phyloP scores from a whole-genome alignment of 2,113 vertebrate genomes.

The Onychostoma macrolepis region DNA sequence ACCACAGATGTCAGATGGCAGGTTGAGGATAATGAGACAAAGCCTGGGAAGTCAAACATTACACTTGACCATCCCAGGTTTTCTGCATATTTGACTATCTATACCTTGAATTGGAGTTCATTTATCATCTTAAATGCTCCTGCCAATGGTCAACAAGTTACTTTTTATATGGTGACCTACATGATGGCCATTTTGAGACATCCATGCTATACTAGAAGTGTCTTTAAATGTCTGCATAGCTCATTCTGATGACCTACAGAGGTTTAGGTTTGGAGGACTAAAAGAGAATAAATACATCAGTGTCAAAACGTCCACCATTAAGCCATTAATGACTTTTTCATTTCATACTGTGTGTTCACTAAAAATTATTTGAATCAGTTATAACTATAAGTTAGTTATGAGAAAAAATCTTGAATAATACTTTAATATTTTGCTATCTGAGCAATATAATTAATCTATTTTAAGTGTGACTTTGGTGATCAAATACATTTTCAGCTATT shows the following conservation, averaged over 20 bases:
- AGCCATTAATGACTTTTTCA: neutral
- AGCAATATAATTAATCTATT: neutral
- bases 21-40: conserved; percentile 26
- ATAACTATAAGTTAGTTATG: no score
- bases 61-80: neutral
- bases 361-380: neutral
- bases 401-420: neutral
- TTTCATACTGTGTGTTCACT: neutral
- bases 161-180: neutral
- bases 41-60: conserved; percentile 38
- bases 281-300: neutral
- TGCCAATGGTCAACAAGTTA: neutral
- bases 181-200: neutral
- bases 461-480: neutral
- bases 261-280: neutral
- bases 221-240: neutral
- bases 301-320: neutral
- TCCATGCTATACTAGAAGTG: neutral
- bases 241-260: neutral
- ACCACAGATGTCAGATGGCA: conserved; percentile 57
- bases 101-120: neutral
- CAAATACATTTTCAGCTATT: neutral
- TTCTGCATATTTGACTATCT: neutral
- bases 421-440: neutral
- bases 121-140: neutral